phyloP scores from a whole-genome alignment of 2,797 vertebrate species.

The Bucorvus abyssinicus region DNA sequence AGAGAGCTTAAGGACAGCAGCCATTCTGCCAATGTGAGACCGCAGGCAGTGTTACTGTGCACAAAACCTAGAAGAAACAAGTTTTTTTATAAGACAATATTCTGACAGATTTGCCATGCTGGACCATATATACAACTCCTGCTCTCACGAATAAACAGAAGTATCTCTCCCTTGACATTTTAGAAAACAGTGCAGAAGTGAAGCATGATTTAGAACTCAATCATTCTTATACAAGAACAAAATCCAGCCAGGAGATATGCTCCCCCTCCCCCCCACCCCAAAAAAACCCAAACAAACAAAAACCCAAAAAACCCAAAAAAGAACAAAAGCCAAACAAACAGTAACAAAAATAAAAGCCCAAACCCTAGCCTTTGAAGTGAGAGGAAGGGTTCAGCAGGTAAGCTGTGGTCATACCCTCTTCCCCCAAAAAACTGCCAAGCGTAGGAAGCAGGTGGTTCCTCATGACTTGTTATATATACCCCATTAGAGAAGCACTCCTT shows the following conservation, averaged over 20 bases:
- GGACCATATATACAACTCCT: neutral
- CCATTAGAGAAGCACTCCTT: neutral
- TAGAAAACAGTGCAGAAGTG: neutral
- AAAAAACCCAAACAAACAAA: no score
- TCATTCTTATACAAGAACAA: neutral
- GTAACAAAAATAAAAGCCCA: no score
- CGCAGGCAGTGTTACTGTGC: neutral
- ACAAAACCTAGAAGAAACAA: neutral
- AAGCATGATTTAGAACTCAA: neutral
- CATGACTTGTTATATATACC: rapidly evolving
- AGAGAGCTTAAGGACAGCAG: neutral
- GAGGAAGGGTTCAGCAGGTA: neutral
- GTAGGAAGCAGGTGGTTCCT: neutral
- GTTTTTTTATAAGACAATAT: neutral
- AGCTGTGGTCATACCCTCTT: neutral
- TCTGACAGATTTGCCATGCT: neutral
- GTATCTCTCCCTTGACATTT: neutral
- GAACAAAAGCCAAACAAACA: no score
- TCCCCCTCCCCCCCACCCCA: no score
- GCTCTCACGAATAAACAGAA: neutral
- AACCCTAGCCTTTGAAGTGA: neutral
- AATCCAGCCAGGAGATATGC: neutral
- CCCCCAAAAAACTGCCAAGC: neutral
- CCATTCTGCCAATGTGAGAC: neutral
- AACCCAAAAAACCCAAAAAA: no score